Conservation (phyloP, 1,140 invertebrate species). For the Helicorthomorpha holstii region DNA sequence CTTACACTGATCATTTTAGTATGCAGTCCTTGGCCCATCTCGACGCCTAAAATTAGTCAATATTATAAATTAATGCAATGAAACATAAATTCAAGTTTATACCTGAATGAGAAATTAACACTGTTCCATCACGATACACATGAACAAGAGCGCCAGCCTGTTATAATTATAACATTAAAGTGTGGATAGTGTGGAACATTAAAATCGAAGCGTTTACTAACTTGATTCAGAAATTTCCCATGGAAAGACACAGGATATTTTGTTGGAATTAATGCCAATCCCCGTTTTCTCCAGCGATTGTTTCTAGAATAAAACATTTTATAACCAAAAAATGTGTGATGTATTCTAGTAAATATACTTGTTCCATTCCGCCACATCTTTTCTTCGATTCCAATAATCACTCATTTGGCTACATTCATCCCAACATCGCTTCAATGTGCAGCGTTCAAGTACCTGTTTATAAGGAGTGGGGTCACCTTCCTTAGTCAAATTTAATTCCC, state of each 20-base stretch:
- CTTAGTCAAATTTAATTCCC: slow-evolving; percentile 59
- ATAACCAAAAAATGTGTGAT: background rate
- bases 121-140: slow-evolving; percentile 79
- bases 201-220: slow-evolving; percentile 9
- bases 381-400: slow-evolving; percentile 15
- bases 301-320: slow-evolving; percentile 1
- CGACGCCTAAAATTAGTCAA: no score
- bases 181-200: background rate
- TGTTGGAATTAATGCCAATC: slow-evolving; percentile 67
- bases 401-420: slow-evolving; percentile 43
- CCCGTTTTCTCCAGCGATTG: slow-evolving; percentile 49
- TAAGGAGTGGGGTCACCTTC: slow-evolving; percentile 64
- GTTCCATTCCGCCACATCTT: slow-evolving; percentile 50
- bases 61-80: no score
- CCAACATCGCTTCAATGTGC: slow-evolving; percentile 63
- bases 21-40: slow-evolving; percentile 92
- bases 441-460: slow-evolving; percentile 51
- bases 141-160: slow-evolving; percentile 65
- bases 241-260: slow-evolving; percentile 82
- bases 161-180: slow-evolving; percentile 2
- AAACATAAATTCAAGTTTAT: no score
- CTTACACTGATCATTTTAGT: slow-evolving; percentile 82
- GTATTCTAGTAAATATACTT: slow-evolving; percentile 28
- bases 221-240: slow-evolving; percentile 64
- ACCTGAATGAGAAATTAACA: slow-evolving; percentile 76